Percentiles rank a stretch among this genome's conserved stretches.
These are phyloP conservation scores for Dysdera silvatica DNA, from an alignment of 1,140 invertebrate species.

Conservation along the genomic window DNA sequence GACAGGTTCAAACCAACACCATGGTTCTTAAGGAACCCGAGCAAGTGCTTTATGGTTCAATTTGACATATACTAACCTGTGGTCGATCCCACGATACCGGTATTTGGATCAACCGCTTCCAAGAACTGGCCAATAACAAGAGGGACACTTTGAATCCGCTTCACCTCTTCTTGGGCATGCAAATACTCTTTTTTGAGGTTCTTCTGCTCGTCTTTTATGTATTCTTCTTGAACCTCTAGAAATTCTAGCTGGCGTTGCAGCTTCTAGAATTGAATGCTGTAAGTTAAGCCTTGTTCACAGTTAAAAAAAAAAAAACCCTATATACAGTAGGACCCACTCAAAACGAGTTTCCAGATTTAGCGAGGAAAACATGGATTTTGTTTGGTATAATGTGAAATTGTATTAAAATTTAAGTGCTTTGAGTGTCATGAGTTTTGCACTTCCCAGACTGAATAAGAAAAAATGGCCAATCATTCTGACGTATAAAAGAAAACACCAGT, in stretches of 20 bases:
- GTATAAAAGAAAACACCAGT: too few species aligned
- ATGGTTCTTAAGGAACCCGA: slow-evolving; percentile 13
- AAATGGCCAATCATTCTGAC: too few species aligned
- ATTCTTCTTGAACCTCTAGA: slow-evolving; percentile 93
- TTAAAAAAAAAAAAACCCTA: background rate
- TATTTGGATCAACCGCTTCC: slow-evolving; percentile 96
- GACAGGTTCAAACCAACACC: background rate
- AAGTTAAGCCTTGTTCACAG: too few species aligned
- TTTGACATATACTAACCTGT: slow-evolving; percentile 55
- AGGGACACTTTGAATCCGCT: slow-evolving; percentile 93
- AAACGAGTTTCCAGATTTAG: background rate
- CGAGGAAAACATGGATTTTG: background rate
- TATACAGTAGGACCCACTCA: background rate
- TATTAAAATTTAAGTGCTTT: background rate
- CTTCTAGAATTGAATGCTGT: slow-evolving; percentile 65
- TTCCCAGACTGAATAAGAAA: background rate
- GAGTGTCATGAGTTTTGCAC: background rate
- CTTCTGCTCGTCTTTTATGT: slow-evolving; percentile 96
- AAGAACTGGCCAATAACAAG: slow-evolving; percentile 96
- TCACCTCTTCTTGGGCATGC: slow-evolving; percentile 92
- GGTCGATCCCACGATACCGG: slow-evolving; percentile 80
- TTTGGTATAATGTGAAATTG: background rate
- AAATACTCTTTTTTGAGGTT: slow-evolving; percentile 96
- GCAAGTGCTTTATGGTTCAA: too few species aligned
- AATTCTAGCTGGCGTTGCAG: slow-evolving; percentile 92